phyloP scores from a whole-genome alignment of 2,113 vertebrate genomes.

The Cervus canadensis region DNA sequence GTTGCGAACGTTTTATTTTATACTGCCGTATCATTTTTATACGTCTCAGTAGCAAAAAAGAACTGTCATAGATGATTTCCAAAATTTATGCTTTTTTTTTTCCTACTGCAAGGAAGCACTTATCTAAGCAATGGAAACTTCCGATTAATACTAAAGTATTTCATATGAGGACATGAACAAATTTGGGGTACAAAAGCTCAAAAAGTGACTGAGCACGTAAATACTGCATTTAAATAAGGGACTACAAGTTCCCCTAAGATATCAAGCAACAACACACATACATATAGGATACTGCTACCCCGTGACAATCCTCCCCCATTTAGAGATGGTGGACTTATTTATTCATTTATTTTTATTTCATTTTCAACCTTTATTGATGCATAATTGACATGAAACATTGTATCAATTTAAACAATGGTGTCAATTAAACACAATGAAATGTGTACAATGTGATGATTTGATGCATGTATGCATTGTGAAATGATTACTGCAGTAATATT shows the following conservation, averaged over 20 bases:
- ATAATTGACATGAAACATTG: background rate
- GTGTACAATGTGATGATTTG: background rate
- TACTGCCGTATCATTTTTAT: background rate
- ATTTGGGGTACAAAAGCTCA: background rate
- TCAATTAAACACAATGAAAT: background rate
- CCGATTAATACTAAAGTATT: background rate
- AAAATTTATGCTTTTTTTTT: background rate
- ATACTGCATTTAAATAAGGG: background rate
- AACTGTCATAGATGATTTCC: background rate
- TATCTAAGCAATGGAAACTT: background rate
- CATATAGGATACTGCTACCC: background rate
- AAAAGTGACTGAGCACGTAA: background rate
- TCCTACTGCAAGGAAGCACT: background rate
- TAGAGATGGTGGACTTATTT: background rate
- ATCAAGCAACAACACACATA: background rate
- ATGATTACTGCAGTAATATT: background rate
- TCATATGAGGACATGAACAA: background rate
- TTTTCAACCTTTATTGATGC: background rate
- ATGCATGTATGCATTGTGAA: accelerated
- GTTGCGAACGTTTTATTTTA: constrained; percentile 41
- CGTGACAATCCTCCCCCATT: background rate
- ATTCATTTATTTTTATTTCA: background rate
- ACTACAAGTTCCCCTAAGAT: background rate
- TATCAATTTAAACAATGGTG: background rate
- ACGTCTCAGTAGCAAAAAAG: background rate